Base-by-base conservation (phyloP, 2,888 invertebrate species). In the Teinopalpus imperialis region DNA sequence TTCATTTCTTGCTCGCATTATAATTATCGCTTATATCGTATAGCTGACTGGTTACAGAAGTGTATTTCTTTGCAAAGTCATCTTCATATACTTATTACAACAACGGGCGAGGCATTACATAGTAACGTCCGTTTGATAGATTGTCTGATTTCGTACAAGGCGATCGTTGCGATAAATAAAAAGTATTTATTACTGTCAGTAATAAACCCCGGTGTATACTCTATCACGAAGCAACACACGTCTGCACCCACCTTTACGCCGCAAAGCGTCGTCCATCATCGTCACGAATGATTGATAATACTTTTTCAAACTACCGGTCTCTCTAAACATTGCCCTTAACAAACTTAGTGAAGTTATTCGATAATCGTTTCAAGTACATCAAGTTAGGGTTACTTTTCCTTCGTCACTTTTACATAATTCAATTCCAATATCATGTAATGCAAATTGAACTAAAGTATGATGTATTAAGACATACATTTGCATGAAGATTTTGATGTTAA, bases 211-310 rank as follows among this genome's bases (percentile, higher is more conserved):
- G 35, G 42, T 43, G 40, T 37, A 49, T 44, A 56, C 52, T 47
- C 50, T 47, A 44, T 47, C 52, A 37, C 49, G 43, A 36, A 49
- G 37, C 52, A 46, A 21, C 45, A 32, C 40, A 39, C 44, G 53
- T 59, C 52, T 51, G 54, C 54, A 57, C 53, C 59, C 54, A 61
- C 60, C 60, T 61, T 59, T 52, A 53, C 53, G 52, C 57, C 55
- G 55, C 55, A 42, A 34, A 50, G 47, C 36, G 52, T 62, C 63
- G 57, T 83, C 67, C 66, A 78, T 83, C 81, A 81, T 80, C 73
- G 75, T 81, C 81, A 72, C 63, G 62, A 64, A 81, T 83, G 83
- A 83, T 83, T 82, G 82, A 83, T 83, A 79, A 68, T 68, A 76
- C 75, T 81, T 81, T 82, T 81, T 81, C 76, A 69, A 69, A 63